Base-by-base conservation (phyloP, 1,140 invertebrate genomes). In the Frieseomelitta varia region DNA sequence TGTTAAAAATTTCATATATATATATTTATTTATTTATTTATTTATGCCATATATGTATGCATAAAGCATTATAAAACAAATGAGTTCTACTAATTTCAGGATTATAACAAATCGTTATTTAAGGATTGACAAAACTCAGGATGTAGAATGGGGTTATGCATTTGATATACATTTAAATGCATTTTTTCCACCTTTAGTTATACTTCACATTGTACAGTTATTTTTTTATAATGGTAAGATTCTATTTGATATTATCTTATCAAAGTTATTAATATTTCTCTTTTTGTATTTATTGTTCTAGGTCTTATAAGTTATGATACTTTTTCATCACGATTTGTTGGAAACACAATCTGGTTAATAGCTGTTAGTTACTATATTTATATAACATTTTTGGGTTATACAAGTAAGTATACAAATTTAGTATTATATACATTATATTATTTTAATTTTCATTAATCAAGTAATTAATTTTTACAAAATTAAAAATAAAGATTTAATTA, bases 141-240 rank as follows among this genome's bases (percentile, higher is more conserved):
- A 98, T 94, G 98, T 99, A 75, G 99, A 99, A 94, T 99, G 99
- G 99, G 99, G 98, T 4, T 99, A 99, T 95, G 97, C 98, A 53
- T 99, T 99, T 95, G 99, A 99, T 95, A 98, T 99, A 65, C 99
- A 99, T 95, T 96, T 99, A 82, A 99, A 99, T 95, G 99, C 99
- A 14, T 99, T 99, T 94, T 99, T 99, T 95, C 99, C 99, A 78
- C 96, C 99, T 8, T 95, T 99, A 39, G 97, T 99, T 82, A 97
- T 99, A 88, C 95, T 99, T 58, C 99, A 99, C 94, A 97, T 99
- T 88, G 96, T 99, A 90, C 98, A 99, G 94, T 95, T 99, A 67
- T 96, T 99, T 90, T 97, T 99, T 86, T 98, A 98, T 93, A 97
- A 98, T 93, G 96, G 98, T 98, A 95, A 96, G 96, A 95, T 34